Evolutionary conservation across 2,113 vertebrate species (phyloP), one percentile per base, ranked within the genome.

Genomic region (Malurus cyaneus): DNA sequence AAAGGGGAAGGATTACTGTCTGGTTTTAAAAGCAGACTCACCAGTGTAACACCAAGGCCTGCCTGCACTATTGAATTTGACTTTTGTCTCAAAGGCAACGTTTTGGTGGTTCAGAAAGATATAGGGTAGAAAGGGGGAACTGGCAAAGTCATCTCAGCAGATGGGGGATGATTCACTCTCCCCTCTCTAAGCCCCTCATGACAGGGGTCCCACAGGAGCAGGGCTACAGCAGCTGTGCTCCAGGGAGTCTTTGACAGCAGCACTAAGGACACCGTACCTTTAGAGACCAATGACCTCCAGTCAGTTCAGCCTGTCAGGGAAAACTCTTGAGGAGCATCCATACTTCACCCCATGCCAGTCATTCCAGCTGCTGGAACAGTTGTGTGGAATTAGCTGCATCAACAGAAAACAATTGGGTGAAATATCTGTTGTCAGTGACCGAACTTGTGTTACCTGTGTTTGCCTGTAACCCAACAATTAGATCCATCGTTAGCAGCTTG

Each of bases 351-450:
- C 50, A 12, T 53, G 57, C 50, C 0, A 0, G 73, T 61, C 91
- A 80, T 61, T 90, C 74, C 93, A 88, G 89, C 81, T 69, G 78
- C 87, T 65, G 65, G 59, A 91, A 93, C 84, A 91, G 81, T 42
- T 66, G 87, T 39, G 41, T n/a, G 88, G 64, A 82, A 92, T 74
- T 44, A 71, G 80, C 82, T 88, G 76, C 72, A 90, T 65, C 90
- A 80, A 82, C 74, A 88, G 79, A 94, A 77, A 80, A 79, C 64
- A 80, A 54, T 14, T 32, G 74, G 52, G 52, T 74, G 66, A 93
- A 95, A 74, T 62, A 70, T 19, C 89, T 77, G 70, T n/a, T 86
- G 77, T 71, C 93, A 83, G 60, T 41, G 79, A 72, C 76, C 47
- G 56, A 73, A 64, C 64, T 73, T 0, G 5, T 1, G 1, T 78